Percentiles rank a stretch among this genome's conserved stretches.
Evolutionary conservation across 2,888 invertebrate species (phyloP).

Genomic region (Drosophila macrospina): DNA sequence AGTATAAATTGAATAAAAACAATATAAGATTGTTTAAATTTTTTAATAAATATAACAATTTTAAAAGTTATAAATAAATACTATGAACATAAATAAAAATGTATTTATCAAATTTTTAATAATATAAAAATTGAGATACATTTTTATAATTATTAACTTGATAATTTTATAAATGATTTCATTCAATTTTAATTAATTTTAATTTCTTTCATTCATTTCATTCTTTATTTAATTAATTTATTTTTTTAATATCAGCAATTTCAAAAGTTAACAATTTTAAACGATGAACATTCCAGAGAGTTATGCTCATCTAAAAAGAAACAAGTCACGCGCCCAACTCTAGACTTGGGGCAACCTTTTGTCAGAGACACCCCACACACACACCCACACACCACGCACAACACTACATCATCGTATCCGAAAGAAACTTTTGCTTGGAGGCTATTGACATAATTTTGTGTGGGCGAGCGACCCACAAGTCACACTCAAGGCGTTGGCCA

Average conservation of each 20-base stretch:
- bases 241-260: too few relatives aligned
- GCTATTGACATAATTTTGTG: constrained; percentile 81
- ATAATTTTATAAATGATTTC: neutral
- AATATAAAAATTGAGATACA: too few relatives aligned
- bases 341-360: constrained; percentile 28
- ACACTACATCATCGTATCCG: constrained; percentile 34
- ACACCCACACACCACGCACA: constrained; percentile 22
- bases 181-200: neutral
- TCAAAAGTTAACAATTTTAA: neutral
- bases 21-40: too few relatives aligned
- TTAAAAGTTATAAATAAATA: too few relatives aligned
- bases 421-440: constrained; percentile 45
- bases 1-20: too few relatives aligned
- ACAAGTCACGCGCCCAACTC: constrained; percentile 15
- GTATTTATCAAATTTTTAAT: too few relatives aligned
- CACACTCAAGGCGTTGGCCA: constrained; percentile 79
- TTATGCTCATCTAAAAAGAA: neutral
- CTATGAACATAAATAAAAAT: too few relatives aligned
- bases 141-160: neutral
- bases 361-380: constrained; percentile 22
- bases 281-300: neutral
- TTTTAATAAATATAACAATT: too few relatives aligned
- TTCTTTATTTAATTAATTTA: too few relatives aligned
- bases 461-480: constrained; percentile 60
- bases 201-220: too few relatives aligned